Conservation (phyloP, 2,888 invertebrate species). For the Xylocampa areola region DNA sequence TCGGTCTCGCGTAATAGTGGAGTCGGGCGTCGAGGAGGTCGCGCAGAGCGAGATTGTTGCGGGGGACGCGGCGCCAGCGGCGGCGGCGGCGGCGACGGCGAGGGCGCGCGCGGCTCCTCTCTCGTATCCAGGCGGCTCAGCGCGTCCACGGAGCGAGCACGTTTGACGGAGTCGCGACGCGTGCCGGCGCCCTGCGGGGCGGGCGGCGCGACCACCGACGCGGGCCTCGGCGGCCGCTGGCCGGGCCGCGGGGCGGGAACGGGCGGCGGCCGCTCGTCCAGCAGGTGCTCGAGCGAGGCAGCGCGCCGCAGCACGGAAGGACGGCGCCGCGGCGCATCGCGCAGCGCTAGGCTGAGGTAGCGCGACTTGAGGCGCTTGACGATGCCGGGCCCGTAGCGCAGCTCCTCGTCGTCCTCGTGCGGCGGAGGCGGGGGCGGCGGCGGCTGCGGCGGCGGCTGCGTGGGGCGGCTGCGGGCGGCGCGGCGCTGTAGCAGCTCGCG, state of each 20-base stretch:
- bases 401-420: conserved; percentile 91
- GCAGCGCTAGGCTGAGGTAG: conserved; percentile 95
- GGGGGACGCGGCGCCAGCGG: conserved; percentile 73
- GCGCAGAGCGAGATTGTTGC: conserved; percentile 84
- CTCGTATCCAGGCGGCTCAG: conserved; percentile 91
- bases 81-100: conserved; percentile 82
- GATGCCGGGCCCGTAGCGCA: conserved; percentile 97
- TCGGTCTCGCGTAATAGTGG: conserved; percentile 89
- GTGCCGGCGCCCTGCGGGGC: conserved; percentile 66
- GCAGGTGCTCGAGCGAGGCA: conserved; percentile 95
- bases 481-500: conserved; percentile 94
- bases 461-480: conserved; percentile 81
- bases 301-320: conserved; percentile 94
- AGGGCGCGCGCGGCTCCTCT: conserved; percentile 91
- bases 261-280: conserved; percentile 91
- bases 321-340: conserved; percentile 92
- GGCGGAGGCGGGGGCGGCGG: conserved; percentile 71
- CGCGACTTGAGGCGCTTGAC: conserved; percentile 96
- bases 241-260: conserved; percentile 66
- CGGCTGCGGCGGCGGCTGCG: conserved; percentile 62
- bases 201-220: conserved; percentile 71
- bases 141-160: conserved; percentile 96
- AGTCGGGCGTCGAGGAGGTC: conserved; percentile 80
- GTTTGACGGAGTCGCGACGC: conserved; percentile 92
- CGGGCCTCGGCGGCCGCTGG: conserved; percentile 70